phyloP scores from a whole-genome alignment of 2,888 invertebrate species.

The Matsumyia berberina region DNA sequence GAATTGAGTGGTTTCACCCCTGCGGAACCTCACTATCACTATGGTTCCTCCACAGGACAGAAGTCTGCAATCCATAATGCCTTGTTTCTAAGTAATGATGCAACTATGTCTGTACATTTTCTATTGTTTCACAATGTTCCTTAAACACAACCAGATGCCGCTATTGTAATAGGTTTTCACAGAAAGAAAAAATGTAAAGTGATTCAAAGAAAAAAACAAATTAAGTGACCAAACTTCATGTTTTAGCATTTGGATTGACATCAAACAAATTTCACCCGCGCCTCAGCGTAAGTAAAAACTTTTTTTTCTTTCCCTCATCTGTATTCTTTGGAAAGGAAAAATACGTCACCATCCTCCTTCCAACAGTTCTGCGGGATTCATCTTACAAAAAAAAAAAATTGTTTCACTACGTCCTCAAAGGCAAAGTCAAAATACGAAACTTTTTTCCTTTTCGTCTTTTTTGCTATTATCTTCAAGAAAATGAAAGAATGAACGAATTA shows the following conservation, averaged over 20 bases:
- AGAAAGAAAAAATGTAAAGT: conserved; percentile 5
- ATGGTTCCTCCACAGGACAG: too few species aligned
- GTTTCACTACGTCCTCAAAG: conserved; percentile 56
- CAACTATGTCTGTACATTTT: neutral
- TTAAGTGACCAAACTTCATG: conserved; percentile 67
- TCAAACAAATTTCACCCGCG: conserved; percentile 53
- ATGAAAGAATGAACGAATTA: conserved; percentile 60
- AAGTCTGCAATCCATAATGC: too few species aligned
- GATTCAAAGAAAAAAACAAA: conserved; percentile 51
- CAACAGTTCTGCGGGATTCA: conserved; percentile 34
- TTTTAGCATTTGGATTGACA: conserved; percentile 65
- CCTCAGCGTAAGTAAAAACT: conserved; percentile 49
- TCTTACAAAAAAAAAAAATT: conserved; percentile 34
- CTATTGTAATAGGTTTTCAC: conserved; percentile 11
- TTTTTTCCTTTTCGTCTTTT: conserved; percentile 21
- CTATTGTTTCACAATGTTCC: neutral
- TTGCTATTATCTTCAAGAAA: conserved; percentile 48
- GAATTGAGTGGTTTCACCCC: too few species aligned
- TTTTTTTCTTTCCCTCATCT: conserved; percentile 67
- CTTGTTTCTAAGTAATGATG: too few species aligned
- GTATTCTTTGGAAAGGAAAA: conserved; percentile 34
- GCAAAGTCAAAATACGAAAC: conserved; percentile 59
- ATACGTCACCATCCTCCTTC: conserved; percentile 33
- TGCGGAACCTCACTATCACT: too few species aligned
- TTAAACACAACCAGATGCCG: conserved; percentile 21